Evolutionary conservation across 1,140 invertebrate genomes (phyloP).

Genomic region (Tigriopus japonicus): DNA sequence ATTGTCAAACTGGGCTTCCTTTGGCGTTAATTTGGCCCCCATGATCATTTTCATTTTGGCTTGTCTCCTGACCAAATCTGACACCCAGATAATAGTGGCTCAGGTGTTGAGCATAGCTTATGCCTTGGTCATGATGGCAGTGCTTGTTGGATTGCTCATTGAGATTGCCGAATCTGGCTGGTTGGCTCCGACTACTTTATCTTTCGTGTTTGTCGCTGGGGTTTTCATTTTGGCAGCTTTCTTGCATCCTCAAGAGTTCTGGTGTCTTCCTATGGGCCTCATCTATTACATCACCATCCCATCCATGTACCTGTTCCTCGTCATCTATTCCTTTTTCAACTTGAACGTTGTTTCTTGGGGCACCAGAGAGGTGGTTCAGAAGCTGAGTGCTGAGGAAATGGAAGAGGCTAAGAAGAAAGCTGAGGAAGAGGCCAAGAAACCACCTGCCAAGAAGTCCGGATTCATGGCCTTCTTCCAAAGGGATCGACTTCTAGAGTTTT

Average conservation of each 20-base stretch:
- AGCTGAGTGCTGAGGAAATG: slow-evolving; percentile 1
- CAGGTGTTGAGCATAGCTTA: slow-evolving; percentile 33
- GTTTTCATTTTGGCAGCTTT: slow-evolving; percentile 47
- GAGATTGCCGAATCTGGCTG: slow-evolving; percentile 59
- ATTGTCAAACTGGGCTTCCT: slow-evolving; percentile 30
- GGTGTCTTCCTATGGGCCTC: slow-evolving; percentile 49
- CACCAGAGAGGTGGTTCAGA: slow-evolving; percentile 45
- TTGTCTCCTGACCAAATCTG: slow-evolving; percentile 28
- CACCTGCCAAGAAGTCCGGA: not conserved
- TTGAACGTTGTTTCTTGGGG: slow-evolving; percentile 79
- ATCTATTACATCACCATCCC: slow-evolving; percentile 82
- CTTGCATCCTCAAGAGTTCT: slow-evolving; percentile 64
- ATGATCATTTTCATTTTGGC: slow-evolving; percentile 30
- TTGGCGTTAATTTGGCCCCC: slow-evolving; percentile 29
- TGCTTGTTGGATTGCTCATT: slow-evolving; percentile 61
- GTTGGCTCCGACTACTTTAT: slow-evolving; percentile 53
- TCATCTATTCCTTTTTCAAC: slow-evolving; percentile 77
- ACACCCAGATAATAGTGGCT: slow-evolving; percentile 32
- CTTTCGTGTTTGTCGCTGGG: slow-evolving; percentile 40
- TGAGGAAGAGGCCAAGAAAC: not conserved
- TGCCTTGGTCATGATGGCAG: slow-evolving; percentile 40
- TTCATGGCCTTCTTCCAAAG: no score
- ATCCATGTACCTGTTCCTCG: slow-evolving; percentile 78
- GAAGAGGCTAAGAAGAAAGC: not conserved
- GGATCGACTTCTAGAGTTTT: no score